Conservation (phyloP, 1,140 invertebrate genomes). For the Maniola jurtina region DNA sequence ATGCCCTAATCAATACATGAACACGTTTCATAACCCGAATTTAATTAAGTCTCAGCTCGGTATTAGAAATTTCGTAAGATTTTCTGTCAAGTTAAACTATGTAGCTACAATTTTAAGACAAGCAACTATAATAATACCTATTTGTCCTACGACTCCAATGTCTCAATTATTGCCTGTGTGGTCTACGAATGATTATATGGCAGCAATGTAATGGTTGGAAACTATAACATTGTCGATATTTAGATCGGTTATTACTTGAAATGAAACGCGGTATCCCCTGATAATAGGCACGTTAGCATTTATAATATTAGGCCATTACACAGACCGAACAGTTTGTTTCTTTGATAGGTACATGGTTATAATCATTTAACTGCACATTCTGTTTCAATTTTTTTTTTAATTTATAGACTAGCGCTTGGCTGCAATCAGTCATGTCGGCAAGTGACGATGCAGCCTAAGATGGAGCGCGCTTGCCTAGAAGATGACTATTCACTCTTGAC, state of each 20-base stretch:
- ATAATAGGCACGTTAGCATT: conserved; percentile 63
- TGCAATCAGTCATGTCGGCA: too few relatives aligned
- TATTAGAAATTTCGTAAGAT: conserved; percentile 51
- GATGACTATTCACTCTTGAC: too few relatives aligned
- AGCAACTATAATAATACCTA: conserved; percentile 55
- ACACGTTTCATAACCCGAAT: conserved; percentile 56
- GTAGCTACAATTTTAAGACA: conserved; percentile 29
- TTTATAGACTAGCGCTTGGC: not conserved
- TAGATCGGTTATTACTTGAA: conserved; percentile 66
- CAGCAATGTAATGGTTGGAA: conserved; percentile 58
- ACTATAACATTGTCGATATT: conserved; percentile 64
- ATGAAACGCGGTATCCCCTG: conserved; percentile 57
- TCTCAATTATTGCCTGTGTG: conserved; percentile 73
- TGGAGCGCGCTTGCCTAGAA: too few relatives aligned
- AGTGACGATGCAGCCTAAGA: too few relatives aligned
- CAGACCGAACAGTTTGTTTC: conserved; percentile 56
- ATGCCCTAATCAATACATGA: conserved; percentile 58
- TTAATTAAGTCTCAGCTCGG: conserved; percentile 55
- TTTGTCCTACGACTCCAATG: conserved; percentile 50
- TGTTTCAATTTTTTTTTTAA: not conserved
- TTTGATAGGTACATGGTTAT: conserved; percentile 19
- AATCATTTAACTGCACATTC: not conserved
- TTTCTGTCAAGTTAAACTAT: conserved; percentile 30
- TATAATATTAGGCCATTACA: conserved; percentile 59
- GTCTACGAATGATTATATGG: conserved; percentile 63